Percentiles rank a stretch among this genome's conserved stretches.
phyloP scores from a whole-genome alignment of 2,113 vertebrate species.

The Hylia prasina region DNA sequence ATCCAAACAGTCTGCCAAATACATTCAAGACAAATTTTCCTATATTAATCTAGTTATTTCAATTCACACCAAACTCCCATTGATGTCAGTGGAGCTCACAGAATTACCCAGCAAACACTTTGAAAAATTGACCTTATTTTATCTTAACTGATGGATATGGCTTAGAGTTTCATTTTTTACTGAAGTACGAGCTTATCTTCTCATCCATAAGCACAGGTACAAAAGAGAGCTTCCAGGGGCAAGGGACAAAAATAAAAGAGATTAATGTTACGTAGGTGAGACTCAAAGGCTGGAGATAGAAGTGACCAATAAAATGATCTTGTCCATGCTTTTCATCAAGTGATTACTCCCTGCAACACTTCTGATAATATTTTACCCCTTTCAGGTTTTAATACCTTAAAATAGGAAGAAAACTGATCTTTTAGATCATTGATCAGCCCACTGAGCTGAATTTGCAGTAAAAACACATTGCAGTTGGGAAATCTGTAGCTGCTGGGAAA shows the following conservation, averaged over 20 bases:
- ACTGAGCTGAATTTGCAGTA: background rate
- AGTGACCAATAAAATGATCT: background rate
- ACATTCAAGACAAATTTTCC: background rate
- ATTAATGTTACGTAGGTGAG: background rate
- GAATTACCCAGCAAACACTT: background rate
- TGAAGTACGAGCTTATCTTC: background rate
- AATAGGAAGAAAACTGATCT: background rate
- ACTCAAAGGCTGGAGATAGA: background rate
- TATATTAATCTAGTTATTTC: background rate
- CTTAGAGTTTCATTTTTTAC: background rate
- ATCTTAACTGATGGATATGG: background rate
- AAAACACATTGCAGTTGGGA: background rate
- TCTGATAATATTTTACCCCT: background rate
- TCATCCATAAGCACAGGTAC: background rate
- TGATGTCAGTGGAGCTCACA: background rate
- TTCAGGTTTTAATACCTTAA: background rate
- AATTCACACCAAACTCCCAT: background rate
- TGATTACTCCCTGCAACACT: background rate
- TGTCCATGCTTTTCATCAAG: background rate
- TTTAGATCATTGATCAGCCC: background rate
- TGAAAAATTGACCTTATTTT: background rate
- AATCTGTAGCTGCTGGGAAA: background rate
- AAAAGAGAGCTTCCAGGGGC: background rate
- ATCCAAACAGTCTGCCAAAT: background rate
- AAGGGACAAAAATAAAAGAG: conserved; percentile 2